Conservation (phyloP, 2,113 vertebrate species). For the Sula dactylatra region DNA sequence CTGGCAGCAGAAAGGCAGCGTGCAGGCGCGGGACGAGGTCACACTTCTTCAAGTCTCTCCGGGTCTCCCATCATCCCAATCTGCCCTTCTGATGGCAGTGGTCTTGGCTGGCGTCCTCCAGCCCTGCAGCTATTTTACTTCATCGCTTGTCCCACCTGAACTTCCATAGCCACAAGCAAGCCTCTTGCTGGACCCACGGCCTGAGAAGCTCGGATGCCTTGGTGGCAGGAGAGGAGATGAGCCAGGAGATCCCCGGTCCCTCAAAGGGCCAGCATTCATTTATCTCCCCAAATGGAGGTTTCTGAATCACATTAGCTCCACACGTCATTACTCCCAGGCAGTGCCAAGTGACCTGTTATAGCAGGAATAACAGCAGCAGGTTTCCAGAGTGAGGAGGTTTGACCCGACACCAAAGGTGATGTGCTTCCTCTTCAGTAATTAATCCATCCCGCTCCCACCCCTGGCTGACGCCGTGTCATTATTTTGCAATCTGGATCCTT, state of each 20-base stretch:
- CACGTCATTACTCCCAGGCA: neutral
- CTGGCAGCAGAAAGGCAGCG: neutral
- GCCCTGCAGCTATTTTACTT: neutral
- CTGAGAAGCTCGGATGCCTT: accelerated
- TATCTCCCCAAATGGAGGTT: neutral
- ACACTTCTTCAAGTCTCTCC: neutral
- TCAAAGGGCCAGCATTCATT: neutral
- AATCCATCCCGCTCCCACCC: neutral
- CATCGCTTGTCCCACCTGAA: neutral
- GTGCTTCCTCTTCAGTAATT: slow-evolving; percentile 16
- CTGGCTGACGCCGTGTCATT: neutral
- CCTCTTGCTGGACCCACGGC: accelerated
- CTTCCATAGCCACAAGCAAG: neutral
- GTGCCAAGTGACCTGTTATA: neutral
- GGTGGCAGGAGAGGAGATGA: neutral
- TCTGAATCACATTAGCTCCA: neutral
- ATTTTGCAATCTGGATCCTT: neutral
- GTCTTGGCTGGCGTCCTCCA: neutral
- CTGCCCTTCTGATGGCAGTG: accelerated
- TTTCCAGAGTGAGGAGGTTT: neutral
- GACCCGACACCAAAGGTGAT: neutral
- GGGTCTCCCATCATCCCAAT: neutral
- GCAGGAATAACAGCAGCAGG: neutral
- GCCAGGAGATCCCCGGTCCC: neutral
- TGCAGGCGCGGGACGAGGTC: neutral